Evolutionary conservation across 2,797 vertebrate species (phyloP).

Genomic region (Champsocephalus esox): DNA sequence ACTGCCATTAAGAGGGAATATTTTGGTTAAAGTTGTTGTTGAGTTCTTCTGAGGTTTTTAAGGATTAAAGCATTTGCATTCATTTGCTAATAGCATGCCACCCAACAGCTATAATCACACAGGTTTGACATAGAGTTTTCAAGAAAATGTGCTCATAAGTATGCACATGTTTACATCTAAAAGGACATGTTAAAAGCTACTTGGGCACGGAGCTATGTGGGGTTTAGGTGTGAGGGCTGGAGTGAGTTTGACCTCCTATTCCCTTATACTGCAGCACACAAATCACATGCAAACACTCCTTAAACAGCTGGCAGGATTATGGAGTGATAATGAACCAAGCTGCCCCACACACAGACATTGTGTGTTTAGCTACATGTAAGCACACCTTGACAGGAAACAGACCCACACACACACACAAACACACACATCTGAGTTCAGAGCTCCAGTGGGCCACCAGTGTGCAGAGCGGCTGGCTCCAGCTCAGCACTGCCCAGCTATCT

Average conservation of each 20-base stretch:
- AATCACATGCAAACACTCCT: conserved; percentile 58
- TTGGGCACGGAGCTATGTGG: conserved; percentile 40
- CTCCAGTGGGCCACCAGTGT: conserved; percentile 76
- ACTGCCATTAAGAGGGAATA: conserved; percentile 63
- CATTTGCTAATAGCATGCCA: conserved; percentile 68
- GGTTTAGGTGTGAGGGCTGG: conserved; percentile 47
- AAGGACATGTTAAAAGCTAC: conserved; percentile 34
- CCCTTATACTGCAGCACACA: conserved; percentile 39
- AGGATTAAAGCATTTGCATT: conserved; percentile 78
- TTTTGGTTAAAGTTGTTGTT: conserved; percentile 69
- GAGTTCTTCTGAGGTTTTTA: conserved; percentile 62
- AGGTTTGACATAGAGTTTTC: conserved; percentile 40
- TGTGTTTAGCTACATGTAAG: conserved; percentile 54
- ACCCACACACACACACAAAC: conserved; percentile 25
- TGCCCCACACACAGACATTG: conserved; percentile 54
- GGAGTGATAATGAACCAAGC: conserved; percentile 64
- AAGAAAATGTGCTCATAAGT: conserved; percentile 17
- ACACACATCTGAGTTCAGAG: conserved; percentile 66
- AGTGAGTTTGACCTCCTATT: conserved; percentile 36
- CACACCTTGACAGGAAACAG: conserved; percentile 75
- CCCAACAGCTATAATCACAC: conserved; percentile 55
- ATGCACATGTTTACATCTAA: conserved; percentile 42
- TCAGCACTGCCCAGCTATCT: conserved; percentile 64
- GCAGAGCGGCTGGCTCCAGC: conserved; percentile 53
- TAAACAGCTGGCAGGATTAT: conserved; percentile 63